phyloP scores from a whole-genome alignment of 2,888 invertebrate genomes.

The Cheiracanthium punctorium region DNA sequence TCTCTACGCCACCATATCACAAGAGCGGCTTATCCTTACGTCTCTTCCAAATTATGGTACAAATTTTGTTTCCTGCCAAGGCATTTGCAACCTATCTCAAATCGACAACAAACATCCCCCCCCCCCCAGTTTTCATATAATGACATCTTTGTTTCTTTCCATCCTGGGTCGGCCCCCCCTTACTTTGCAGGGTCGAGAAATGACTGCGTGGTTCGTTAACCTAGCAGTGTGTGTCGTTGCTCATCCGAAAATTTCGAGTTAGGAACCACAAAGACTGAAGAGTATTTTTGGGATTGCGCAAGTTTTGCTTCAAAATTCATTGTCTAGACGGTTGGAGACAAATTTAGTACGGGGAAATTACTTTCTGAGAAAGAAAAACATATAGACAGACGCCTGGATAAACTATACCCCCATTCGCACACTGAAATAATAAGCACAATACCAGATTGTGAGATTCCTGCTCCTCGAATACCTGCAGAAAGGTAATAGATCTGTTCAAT shows the following conservation, averaged over 20 bases:
- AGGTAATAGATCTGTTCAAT: too few relatives aligned
- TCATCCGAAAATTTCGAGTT: background rate
- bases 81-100: conserved; percentile 18
- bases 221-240: too few relatives aligned
- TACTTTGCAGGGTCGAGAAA: background rate
- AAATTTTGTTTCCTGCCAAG: conserved; percentile 53
- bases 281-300: background rate
- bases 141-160: conserved; percentile 41
- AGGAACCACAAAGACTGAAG: background rate
- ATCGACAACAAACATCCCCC: conserved; percentile 53
- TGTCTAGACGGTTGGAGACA: background rate
- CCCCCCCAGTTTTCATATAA: conserved; percentile 29
- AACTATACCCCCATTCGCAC: too few relatives aligned
- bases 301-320: background rate
- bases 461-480: too few relatives aligned
- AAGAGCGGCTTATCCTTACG: too few relatives aligned
- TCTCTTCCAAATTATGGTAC: conserved; percentile 23
- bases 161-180: conserved; percentile 1
- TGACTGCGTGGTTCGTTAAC: conserved; percentile 52
- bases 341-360: too few relatives aligned
- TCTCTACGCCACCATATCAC: too few relatives aligned
- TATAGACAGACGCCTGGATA: too few relatives aligned
- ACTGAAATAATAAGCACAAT: too few relatives aligned
- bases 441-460: too few relatives aligned
- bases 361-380: too few relatives aligned